Base-by-base conservation (phyloP, 2,797 vertebrate genomes). In the Cichlasoma orientale region DNA sequence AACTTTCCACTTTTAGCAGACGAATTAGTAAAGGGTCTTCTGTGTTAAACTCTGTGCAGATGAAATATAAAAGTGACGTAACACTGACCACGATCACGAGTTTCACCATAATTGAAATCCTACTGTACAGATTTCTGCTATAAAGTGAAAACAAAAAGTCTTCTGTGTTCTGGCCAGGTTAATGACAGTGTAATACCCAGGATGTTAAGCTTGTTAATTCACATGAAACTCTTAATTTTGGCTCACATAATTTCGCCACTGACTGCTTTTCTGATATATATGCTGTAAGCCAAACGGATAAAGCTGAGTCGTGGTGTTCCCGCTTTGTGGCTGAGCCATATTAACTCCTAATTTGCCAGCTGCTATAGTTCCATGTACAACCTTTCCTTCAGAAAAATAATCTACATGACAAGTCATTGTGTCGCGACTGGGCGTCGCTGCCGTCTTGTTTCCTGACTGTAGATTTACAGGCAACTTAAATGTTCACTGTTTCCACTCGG, bases 361-460 rank as follows among this genome's bases (percentile, higher is more conserved):
- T 21, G 50, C 29, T 74, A 12, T 27, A 50, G 12, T 29, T 80
- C 76, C 10, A 69, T 7, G 38, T 36, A 0, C 74, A 86, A 27
- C 74, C 59, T 72, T 80, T 87, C 66, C 75, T 82, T 54, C 33
- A 78, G 31, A 76, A 83, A 79, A 88, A 85, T 54, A 88, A 86
- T 61, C 83, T 80, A 36, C 61, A 75, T 58, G 84, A 84, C 73
- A 82, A 76, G 72, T 91, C 86, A 63, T 85, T 95, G 82, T 84
- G 82, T 29, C 89, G 77, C 18, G 80, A 81, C 63, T 73, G 82
- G 73, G 47, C 54, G 16, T 84, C 47, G 3, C 44, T 56, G 38
- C 82, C 77, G 10, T 79, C 75, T 75, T 80, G 52, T 87, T 90
- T 91, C 70, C 86, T 83, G 82, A 44, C 3, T 18, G 61, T 58